phyloP scores from a whole-genome alignment of 35 echinoderm and acorn worm genomes.

The Nesometra sesokonis region DNA sequence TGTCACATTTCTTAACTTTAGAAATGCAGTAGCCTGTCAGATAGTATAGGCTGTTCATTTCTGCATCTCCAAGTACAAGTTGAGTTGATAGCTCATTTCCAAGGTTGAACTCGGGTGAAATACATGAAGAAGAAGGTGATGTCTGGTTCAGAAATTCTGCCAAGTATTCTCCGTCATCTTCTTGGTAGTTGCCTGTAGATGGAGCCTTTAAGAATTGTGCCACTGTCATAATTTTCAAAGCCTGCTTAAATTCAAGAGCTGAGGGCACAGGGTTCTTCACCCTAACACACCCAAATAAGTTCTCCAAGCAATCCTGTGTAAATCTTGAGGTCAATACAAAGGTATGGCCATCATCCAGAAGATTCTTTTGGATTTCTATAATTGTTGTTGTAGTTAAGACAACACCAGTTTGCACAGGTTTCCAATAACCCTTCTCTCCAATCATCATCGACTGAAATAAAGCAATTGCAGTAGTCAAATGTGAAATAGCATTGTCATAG shows the following conservation, averaged over 20 bases:
- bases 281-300: conserved; percentile 27
- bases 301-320: conserved; percentile 49
- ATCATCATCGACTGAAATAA: too few relatives aligned
- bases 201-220: conserved; percentile 11
- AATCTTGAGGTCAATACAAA: conserved; percentile 35
- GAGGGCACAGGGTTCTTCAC: conserved; percentile 42
- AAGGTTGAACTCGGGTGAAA: neutral
- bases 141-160: conserved; percentile 40
- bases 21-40: conserved; percentile 34
- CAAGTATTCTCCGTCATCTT: conserved; percentile 45
- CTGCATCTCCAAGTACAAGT: conserved; percentile 7
- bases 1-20: neutral
- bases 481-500: too few relatives aligned
- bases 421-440: conserved; percentile 30
- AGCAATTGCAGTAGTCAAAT: too few relatives aligned
- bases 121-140: neutral
- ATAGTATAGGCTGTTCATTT: conserved; percentile 22
- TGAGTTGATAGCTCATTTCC: neutral
- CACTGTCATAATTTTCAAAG: conserved; percentile 24
- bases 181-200: conserved; percentile 16
- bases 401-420: conserved; percentile 47
- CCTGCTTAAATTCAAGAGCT: conserved; percentile 48
- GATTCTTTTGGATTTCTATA: conserved; percentile 16
- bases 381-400: conserved; percentile 33
- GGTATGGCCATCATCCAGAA: conserved; percentile 35